Percentiles rank a stretch among this genome's conserved stretches.
Conservation (phyloP, 2,888 invertebrate species). For the Bombyx huttoni region DNA sequence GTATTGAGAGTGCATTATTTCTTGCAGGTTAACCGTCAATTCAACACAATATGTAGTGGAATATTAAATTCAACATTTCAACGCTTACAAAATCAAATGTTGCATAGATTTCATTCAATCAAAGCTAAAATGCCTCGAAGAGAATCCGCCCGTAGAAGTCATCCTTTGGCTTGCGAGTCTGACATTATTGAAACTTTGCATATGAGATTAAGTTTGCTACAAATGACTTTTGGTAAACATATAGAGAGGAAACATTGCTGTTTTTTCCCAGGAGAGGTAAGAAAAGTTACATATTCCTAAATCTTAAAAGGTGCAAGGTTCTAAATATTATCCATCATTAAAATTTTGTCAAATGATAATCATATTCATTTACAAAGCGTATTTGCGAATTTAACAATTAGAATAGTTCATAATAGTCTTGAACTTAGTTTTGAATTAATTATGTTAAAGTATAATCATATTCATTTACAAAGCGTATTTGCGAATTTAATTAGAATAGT, state of each 20-base stretch:
- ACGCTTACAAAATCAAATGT: constrained; percentile 87
- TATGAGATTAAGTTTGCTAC: constrained; percentile 90
- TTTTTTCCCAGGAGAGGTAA: constrained; percentile 94
- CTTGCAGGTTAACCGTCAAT: constrained; percentile 82
- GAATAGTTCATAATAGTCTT: too few relatives aligned
- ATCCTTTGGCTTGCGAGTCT: constrained; percentile 91
- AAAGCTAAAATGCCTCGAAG: constrained; percentile 93
- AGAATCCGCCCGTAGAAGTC: constrained; percentile 91
- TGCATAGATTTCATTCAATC: constrained; percentile 86
- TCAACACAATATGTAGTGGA: constrained; percentile 85
- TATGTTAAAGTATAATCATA: too few relatives aligned
- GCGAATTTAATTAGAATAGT: too few relatives aligned
- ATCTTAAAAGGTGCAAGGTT: too few relatives aligned
- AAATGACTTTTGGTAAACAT: constrained; percentile 96
- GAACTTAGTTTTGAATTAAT: too few relatives aligned
- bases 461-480: too few relatives aligned
- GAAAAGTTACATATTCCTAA: constrained; percentile 14
- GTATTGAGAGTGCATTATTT: neutral
- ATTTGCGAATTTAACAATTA: too few relatives aligned
- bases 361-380: too few relatives aligned
- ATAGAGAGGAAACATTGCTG: constrained; percentile 94
- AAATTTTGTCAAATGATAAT: too few relatives aligned
- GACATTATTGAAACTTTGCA: constrained; percentile 95
- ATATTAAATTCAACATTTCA: constrained; percentile 89
- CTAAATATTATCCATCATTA: too few relatives aligned